Evolutionary conservation across 2,888 invertebrate genomes (phyloP), one percentile per base, ranked within the genome.

Genomic region (Trichopoda pennipes): DNA sequence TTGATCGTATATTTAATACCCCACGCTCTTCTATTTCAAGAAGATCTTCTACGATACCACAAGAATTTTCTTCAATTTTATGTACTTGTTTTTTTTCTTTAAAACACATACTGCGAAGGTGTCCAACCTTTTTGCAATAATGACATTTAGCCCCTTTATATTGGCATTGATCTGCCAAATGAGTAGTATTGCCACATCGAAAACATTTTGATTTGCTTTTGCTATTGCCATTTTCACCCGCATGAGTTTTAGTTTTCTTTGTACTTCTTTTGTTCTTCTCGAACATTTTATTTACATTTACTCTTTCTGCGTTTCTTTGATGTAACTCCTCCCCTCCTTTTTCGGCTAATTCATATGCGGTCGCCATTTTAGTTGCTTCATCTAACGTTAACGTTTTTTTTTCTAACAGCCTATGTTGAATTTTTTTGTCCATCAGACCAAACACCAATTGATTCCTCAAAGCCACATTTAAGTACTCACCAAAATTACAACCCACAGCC

Each of bases 261-360:
- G 42, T 47, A 7, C 42, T 28, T 55, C 23, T 60, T 53, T 16
- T 55, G 14, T 68, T 61, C 44, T 69, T 55, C 44, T 72, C 64
- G 19, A 47, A 63, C 58, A 58, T 49, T 77, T 49, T 73, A 8
- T 64, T 73, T n/a, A 63, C 70, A 10, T 35, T 69, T 19, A 73
- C 58, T 28, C n/a, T 35, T 6, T 38, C 61, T 3, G 38, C 2
- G n/a, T 14, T 60, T 47, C 44, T 74, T 21, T 76, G 68, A 2
- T 80, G 84, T 23, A 84, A 38, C 66, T 84, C 80, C 14, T 69
- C 47, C 7, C 76, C 84, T 28, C 70, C 70, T 72, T 77, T 83
- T 64, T 84, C 80, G 38, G 81, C 81, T 35, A 74, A 53, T 61
- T 83, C 76, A 42, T 78, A 75, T 16, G 61, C 80, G 10, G 51